Base-by-base conservation (phyloP, 2,888 invertebrate genomes). In the Phalera bucephala region DNA sequence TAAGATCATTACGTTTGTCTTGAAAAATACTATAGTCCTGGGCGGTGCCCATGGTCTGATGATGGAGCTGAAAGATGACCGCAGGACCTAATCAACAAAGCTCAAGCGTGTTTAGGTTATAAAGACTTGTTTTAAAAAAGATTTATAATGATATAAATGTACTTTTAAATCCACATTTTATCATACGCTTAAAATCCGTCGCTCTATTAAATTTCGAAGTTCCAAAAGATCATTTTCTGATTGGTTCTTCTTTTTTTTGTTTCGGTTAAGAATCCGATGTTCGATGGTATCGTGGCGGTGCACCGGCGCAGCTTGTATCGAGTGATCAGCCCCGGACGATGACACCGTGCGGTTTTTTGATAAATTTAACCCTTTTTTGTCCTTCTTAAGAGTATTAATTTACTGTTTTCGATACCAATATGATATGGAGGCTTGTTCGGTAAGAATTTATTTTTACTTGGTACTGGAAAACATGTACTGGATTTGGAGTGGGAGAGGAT, bases 311-410 rank as follows among this genome's bases (percentile, higher is more conserved):
- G 29, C 7, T 3, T 10, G 72, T 80, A 82, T 80, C 80, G 67
- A 73, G 59, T 75, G 75, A 79, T 77, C 80, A 65, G 69, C 56
- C 68, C 68, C 70, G 81, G 77, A 65, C 83, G 82, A 86, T 85
- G 86, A 84, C 85, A 82, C 75, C 69, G 73, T 62, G 66, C 69
- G 62, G 69, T 71, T 76, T 75, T 83, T 83, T 79, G 82, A 84
- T 83, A 82, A 76, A 75, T 67, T 60, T 58, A 53, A 46, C 50
- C 56, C 56, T 60, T 59, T n/a, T 60, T 65, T 61, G 9, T 66
- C 65, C 69, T 80, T 72, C 64, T 72, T 75, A 73, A 65, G 50
- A 54, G 77, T 81, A 80, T 84, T 81, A 77, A 77, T 80, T 85
- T 85, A 82, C 80, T 71, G 74, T 66, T 64, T 40, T 70, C 73